Evolutionary conservation across 1,140 invertebrate species (phyloP).

Genomic region (Reticulitermes speratus): DNA sequence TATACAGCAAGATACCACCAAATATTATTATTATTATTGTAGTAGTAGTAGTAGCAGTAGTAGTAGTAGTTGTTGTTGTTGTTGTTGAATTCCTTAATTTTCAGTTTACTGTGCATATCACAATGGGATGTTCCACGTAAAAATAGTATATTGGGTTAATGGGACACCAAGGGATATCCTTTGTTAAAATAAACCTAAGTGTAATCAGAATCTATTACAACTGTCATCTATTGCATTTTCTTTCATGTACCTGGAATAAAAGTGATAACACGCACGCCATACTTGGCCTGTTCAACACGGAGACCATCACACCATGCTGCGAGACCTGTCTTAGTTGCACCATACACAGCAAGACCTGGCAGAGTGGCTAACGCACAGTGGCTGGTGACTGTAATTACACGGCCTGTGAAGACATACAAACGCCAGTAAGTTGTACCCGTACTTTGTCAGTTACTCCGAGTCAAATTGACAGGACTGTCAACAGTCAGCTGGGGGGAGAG

Average conservation of each 20-base stretch:
- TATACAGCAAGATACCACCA: no score
- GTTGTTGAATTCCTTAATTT: no score
- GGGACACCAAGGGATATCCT: background rate
- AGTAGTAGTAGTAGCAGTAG: no score
- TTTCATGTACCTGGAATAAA: constrained; percentile 68
- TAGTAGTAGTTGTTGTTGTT: no score
- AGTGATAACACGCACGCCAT: constrained; percentile 68
- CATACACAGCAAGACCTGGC: constrained; percentile 72
- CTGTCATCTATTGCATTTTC: background rate
- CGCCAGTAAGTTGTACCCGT: no score
- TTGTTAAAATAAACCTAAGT: background rate
- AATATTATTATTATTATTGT: no score
- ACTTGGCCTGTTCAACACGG: constrained; percentile 71
- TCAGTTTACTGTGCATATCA: no score
- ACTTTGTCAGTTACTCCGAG: no score
- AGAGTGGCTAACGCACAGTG: constrained; percentile 72
- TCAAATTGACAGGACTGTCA: no score
- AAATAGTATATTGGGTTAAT: background rate
- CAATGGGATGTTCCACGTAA: no score
- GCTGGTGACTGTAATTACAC: constrained; percentile 78
- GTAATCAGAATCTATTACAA: no score
- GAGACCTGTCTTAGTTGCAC: constrained; percentile 76
- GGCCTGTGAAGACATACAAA: constrained; percentile 41
- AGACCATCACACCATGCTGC: constrained; percentile 69
- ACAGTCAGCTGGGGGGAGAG: no score